Base-by-base conservation (phyloP, 2,113 vertebrate species). In the Naja naja region DNA sequence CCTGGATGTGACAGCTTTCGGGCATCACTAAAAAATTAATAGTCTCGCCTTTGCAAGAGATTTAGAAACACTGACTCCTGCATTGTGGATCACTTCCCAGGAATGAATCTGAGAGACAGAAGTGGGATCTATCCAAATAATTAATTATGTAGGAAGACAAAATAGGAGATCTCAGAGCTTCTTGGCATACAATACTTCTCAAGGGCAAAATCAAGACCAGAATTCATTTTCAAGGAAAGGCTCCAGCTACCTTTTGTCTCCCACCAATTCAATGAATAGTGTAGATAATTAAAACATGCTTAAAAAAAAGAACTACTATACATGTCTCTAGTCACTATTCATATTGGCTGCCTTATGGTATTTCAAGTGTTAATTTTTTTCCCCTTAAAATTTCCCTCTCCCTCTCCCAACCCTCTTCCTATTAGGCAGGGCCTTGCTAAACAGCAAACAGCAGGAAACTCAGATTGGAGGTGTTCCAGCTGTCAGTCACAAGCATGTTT, bases 381-480 rank as follows among this genome's bases (percentile, higher is more conserved):
- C 39, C 95, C 69, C n/a, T 6, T 23, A 22, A 7, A 0, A 92
- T 25, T 0, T 94, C 94, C 90, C 1, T 93, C 97, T 95, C 39
- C 45, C 30, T 93, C 55, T 90, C 55, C 74, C 45, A 55, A 81
- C 89, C 92, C n/a, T 27, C 92, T 23, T 87, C 86, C 89, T 93
- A 96, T 95, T 96, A 95, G 96, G 55, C 96, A 94, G 95, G 90
- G 9, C 1, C 85, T 96, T 49, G 74, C 93, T 93, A 96, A 96
- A 96, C 96, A 93, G 85, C 94, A 90, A 96, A 97, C 93, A 4
- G 96, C 97, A 97, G 96, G 95, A 97, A 98, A 95, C 96, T 92
- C 94, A 93, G 93, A 96, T 92, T 98, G 98, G 98, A 97, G 96
- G 93, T 94, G 93, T 95, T 97, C 98, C 97, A 98, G 95, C 96